These are phyloP conservation scores for Eupithecia pulchellata DNA, from an alignment of 2,888 invertebrate species.

Conservation along the genomic window DNA sequence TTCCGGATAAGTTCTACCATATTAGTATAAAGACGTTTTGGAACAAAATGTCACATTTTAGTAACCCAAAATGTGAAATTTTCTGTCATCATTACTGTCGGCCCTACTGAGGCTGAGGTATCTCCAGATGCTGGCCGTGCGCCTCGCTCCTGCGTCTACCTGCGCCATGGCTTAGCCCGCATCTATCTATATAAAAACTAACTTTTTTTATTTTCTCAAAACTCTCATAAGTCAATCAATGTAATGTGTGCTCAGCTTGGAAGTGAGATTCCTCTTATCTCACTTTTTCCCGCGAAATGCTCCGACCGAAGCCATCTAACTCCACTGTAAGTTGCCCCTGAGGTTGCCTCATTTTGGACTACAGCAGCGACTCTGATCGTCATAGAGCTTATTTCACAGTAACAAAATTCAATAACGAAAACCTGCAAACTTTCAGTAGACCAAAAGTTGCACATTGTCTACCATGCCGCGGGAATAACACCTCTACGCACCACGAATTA, in stretches of 20 bases:
- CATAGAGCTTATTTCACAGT: conserved; percentile 57
- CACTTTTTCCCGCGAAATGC: neutral
- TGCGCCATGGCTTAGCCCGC: neutral
- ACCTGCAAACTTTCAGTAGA: conserved; percentile 55
- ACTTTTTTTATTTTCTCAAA: neutral
- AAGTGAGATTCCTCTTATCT: too few species aligned
- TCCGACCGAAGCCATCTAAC: conserved; percentile 4
- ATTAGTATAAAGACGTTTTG: too few species aligned
- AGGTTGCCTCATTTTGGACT: conserved; percentile 31
- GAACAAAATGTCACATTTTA: too few species aligned
- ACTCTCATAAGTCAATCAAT: neutral
- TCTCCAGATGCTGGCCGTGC: neutral
- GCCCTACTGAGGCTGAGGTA: neutral
- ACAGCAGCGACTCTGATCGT: conserved; percentile 40
- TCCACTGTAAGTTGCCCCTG: conserved; percentile 12
- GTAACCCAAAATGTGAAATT: neutral
- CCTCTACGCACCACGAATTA: conserved; percentile 25
- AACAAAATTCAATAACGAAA: conserved; percentile 68
- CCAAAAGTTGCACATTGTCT: conserved; percentile 32
- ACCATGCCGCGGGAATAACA: conserved; percentile 33
- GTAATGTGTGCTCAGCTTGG: too few species aligned
- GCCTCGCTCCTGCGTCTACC: neutral
- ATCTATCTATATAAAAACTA: neutral
- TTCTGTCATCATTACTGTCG: neutral
- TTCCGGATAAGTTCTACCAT: too few species aligned